Evolutionary conservation across 2,113 vertebrate species (phyloP), one percentile per base, ranked within the genome.

Genomic region (Anolis carolinensis): DNA sequence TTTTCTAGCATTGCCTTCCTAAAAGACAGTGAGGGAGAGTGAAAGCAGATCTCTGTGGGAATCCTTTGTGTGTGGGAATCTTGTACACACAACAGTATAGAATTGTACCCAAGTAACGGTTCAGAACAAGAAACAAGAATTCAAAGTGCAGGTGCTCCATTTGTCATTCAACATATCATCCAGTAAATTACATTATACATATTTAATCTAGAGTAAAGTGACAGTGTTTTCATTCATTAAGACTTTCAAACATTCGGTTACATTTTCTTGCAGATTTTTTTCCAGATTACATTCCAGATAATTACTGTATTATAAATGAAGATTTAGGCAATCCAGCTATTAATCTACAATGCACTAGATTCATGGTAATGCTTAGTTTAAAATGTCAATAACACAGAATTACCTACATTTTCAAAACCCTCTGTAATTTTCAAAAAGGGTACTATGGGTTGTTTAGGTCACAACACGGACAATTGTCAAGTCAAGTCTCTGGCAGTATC

Each of bases 131-230:
- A 95, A 96, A 88, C 90, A 90, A 90, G 88, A 93, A 96, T 94
- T 95, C 95, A 98, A 97, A 98, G 97, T 98, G 97, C 97, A 97
- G 95, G 95, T 97, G 97, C 92, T 96, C 93, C 92, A 94, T 89
- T 85, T 93, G 91, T 91, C 92, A 92, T 93, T 87, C 77, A 94
- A 95, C 93, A 87, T 87, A 93, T 89, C 92, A 84, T 83, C 94
- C 92, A 87, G 89, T 89, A 93, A 92, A 82, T 68, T 89, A 93
- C 91, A 92, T 89, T 90, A 91, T 87, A 92, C 86, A 92, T 86
- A 89, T 92, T 78, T 94, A 13, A 85, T 92, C 90, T 87, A 72
- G 89, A 91, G 95, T 95, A 97, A 96, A 96, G 96, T 95, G 96
- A 96, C 95, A 92, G 92, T 92, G 93, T 95, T 96, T 94, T 91